Conservation (phyloP, 2,888 invertebrate species). For the Caenorhabditis becei region DNA sequence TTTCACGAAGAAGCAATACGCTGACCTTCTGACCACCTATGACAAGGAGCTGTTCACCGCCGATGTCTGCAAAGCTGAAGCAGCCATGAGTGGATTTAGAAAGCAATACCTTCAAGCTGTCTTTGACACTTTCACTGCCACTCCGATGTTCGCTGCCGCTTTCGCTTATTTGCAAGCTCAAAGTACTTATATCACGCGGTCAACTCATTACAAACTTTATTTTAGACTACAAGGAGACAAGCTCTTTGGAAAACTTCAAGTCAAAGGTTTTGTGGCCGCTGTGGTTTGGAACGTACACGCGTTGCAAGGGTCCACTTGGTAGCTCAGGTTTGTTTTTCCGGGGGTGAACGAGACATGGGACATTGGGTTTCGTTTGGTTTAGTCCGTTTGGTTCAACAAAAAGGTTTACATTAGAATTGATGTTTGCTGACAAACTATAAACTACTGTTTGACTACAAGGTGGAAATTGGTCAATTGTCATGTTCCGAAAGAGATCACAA, state of each 20-base stretch:
- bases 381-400: constrained; percentile 13
- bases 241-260: constrained; percentile 68
- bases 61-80: constrained; percentile 76
- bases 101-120: constrained; percentile 70
- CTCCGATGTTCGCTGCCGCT: constrained; percentile 75
- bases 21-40: constrained; percentile 74
- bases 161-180: constrained; percentile 72
- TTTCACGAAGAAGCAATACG: constrained; percentile 76
- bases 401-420: constrained; percentile 23
- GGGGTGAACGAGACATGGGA: too few species aligned
- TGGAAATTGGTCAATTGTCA: neutral
- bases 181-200: constrained; percentile 37
- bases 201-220: neutral
- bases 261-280: constrained; percentile 72
- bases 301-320: constrained; percentile 75
- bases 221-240: constrained; percentile 68
- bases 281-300: constrained; percentile 80
- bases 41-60: constrained; percentile 73
- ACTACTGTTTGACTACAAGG: constrained; percentile 57
- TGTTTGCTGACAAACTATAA: constrained; percentile 44
- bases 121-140: constrained; percentile 73
- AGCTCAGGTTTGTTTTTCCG: constrained; percentile 70
- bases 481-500: constrained; percentile 3
- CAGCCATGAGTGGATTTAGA: constrained; percentile 72
- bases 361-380: too few species aligned